phyloP scores from a whole-genome alignment of 2,797 vertebrate species.

The Zalophus californianus region DNA sequence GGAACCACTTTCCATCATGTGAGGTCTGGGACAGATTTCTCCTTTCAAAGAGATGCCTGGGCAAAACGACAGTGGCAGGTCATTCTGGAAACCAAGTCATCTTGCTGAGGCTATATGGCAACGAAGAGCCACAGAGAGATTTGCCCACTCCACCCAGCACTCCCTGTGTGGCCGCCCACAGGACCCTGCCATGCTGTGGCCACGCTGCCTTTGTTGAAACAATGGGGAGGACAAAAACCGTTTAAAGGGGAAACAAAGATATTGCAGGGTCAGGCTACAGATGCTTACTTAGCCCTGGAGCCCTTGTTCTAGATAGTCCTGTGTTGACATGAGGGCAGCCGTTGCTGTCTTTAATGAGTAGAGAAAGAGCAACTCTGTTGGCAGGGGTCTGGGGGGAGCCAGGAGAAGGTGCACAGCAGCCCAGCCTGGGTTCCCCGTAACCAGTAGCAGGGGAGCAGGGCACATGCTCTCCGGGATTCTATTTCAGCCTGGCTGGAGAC shows the following conservation, averaged over 20 bases:
- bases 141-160: background rate
- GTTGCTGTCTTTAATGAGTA: background rate
- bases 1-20: background rate
- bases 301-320: background rate
- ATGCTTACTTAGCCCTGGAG: background rate
- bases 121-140: background rate
- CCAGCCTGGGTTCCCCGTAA: background rate
- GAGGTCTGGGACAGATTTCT: background rate
- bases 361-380: background rate
- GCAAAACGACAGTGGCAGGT: background rate
- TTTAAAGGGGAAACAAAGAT: background rate
- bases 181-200: background rate
- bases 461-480: slow-evolving; percentile 51
- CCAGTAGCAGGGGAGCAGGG: slow-evolving; percentile 52
- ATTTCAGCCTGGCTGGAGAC: slow-evolving; percentile 81
- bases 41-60: background rate
- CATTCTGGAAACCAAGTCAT: background rate
- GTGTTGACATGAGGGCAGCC: background rate
- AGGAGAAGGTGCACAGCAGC: slow-evolving; percentile 58
- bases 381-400: background rate
- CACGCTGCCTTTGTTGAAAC: background rate
- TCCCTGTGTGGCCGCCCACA: background rate
- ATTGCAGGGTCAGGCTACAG: background rate
- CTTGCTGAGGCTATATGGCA: background rate
- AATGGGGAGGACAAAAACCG: background rate